Conservation (phyloP, 2,113 vertebrate species). For the Nyctereutes procyonoides region DNA sequence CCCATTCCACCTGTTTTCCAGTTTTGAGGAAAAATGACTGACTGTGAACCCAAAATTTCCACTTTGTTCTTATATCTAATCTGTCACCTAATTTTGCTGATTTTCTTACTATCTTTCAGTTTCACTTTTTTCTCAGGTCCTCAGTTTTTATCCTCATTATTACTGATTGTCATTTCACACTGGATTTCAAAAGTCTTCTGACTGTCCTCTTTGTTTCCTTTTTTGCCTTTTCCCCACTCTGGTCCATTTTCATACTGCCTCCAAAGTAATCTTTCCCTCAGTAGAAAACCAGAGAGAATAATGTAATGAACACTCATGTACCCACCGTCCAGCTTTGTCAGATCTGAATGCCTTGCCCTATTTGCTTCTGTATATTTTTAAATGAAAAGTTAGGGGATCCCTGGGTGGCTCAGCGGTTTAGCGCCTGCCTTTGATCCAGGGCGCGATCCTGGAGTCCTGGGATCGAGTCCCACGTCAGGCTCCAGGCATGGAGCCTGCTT, state of each 20-base stretch:
- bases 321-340: not conserved
- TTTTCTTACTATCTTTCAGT: not conserved
- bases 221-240: not conserved
- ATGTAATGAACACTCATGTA: not conserved
- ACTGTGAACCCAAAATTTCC: not conserved
- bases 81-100: not conserved
- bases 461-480: too few relatives aligned
- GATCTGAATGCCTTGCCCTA: not conserved
- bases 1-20: not conserved
- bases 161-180: not conserved
- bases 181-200: conserved; percentile 8
- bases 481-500: too few relatives aligned
- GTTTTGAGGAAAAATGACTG: not conserved
- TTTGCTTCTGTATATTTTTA: conserved; percentile 13
- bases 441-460: too few relatives aligned
- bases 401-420: too few relatives aligned
- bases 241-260: not conserved
- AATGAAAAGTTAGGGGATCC: not conserved
- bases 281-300: not conserved
- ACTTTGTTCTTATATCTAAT: not conserved
- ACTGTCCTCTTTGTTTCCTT: not conserved
- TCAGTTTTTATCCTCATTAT: not conserved
- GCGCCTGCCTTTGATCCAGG: too few relatives aligned
- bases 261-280: not conserved
- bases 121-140: not conserved